Evolutionary conservation across 1,140 invertebrate species (phyloP).

Genomic region (Batillaria attramentaria): DNA sequence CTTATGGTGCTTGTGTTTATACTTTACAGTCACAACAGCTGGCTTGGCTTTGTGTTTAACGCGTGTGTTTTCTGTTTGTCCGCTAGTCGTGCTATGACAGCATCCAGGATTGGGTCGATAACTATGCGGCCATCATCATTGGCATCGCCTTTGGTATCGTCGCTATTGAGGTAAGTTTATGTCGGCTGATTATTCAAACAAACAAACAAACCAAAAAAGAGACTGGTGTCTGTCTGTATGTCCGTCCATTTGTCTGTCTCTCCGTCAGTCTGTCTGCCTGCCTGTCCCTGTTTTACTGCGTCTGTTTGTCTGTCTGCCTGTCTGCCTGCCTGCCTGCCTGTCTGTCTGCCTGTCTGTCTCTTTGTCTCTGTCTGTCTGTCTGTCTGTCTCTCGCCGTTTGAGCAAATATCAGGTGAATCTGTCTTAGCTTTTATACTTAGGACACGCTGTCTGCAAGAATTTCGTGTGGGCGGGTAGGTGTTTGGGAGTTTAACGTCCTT

Average conservation of each 20-base stretch:
- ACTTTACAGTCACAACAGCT: too few species aligned
- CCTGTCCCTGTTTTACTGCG: not conserved
- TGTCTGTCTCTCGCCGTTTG: too few species aligned
- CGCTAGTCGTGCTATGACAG: constrained; percentile 28
- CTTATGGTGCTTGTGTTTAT: too few species aligned
- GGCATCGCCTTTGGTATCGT: constrained; percentile 26
- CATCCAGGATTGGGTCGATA: constrained; percentile 17
- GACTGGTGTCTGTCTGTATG: not conserved
- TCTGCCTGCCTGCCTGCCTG: not conserved
- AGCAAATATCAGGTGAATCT: too few species aligned
- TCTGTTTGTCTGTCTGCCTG: not conserved
- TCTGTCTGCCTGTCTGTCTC: not conserved
- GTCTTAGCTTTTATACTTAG: too few species aligned
- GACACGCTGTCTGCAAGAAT: too few species aligned
- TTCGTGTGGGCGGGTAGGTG: too few species aligned
- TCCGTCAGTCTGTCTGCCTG: not conserved
- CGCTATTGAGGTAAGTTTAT: constrained; percentile 35
- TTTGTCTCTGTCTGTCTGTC: not conserved
- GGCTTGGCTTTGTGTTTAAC: too few species aligned
- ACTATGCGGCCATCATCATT: constrained; percentile 28
- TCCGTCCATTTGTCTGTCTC: not conserved
- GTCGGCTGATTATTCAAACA: constrained; percentile 6
- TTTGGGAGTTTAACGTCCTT: too few species aligned
- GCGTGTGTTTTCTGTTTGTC: not conserved
- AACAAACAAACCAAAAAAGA: not conserved